Evolutionary conservation across 2,113 vertebrate genomes (phyloP).

Genomic region (Phocoena phocoena): DNA sequence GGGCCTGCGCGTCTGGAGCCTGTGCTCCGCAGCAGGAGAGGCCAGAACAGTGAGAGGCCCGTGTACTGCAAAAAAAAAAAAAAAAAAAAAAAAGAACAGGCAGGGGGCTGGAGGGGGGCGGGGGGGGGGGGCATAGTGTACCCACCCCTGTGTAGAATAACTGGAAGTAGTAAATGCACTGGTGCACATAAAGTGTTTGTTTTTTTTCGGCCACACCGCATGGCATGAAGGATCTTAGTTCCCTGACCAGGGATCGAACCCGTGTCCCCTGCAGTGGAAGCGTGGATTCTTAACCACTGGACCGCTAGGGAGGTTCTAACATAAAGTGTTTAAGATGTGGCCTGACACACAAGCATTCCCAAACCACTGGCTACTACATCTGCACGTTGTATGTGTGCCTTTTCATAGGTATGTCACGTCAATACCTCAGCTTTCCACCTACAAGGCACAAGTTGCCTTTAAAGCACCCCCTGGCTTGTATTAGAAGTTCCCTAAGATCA

Average conservation of each 20-base stretch:
- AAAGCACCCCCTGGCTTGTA: neutral
- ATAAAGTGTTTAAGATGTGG: accelerated
- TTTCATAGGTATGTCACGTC: accelerated
- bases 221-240: too few species aligned
- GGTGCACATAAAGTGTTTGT: neutral
- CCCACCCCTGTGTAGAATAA: neutral
- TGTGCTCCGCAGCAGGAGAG: too few species aligned
- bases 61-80: too few species aligned
- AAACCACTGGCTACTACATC: accelerated
- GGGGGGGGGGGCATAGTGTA: accelerated
- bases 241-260: too few species aligned
- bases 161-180: accelerated
- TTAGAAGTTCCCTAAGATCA: neutral
- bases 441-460: accelerated
- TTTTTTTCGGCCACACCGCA: too few species aligned
- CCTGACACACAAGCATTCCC: neutral
- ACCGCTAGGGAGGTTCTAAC: too few species aligned
- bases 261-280: too few species aligned
- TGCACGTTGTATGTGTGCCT: accelerated
- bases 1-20: too few species aligned
- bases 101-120: neutral
- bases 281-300: too few species aligned
- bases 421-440: accelerated
- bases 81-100: too few species aligned
- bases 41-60: too few species aligned